phyloP scores from a whole-genome alignment of 2,888 invertebrate genomes.

The Belgica antarctica region DNA sequence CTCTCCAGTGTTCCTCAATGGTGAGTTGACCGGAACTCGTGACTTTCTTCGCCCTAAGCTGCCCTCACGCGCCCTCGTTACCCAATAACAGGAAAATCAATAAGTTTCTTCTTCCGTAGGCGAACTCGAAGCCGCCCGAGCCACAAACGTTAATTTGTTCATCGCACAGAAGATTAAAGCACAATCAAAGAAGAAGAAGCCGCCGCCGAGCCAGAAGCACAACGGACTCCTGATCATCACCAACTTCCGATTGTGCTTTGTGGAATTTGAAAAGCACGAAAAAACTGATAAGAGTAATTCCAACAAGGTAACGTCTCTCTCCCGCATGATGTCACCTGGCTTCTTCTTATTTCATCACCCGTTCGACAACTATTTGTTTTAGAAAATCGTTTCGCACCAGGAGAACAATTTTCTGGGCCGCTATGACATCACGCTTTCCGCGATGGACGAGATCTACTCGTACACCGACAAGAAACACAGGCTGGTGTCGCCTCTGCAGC shows the following conservation, averaged over 20 bases:
- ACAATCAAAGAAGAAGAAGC: slow-evolving; percentile 53
- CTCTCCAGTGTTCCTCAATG: background rate
- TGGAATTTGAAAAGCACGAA: slow-evolving; percentile 64
- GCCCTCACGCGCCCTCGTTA: no score
- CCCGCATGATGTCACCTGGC: background rate
- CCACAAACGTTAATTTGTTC: slow-evolving; percentile 79
- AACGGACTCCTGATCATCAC: slow-evolving; percentile 85
- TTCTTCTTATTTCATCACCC: background rate
- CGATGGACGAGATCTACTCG: slow-evolving; percentile 54
- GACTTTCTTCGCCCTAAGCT: no score
- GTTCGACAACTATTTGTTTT: slow-evolving; percentile 31
- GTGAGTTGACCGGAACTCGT: no score
- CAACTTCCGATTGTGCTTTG: slow-evolving; percentile 88
- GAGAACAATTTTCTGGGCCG: slow-evolving; percentile 52
- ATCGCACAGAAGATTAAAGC: slow-evolving; percentile 60
- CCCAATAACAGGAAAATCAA: background rate
- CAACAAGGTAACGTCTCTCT: slow-evolving; percentile 1
- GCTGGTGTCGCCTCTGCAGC: slow-evolving; percentile 51
- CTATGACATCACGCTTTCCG: slow-evolving; percentile 54
- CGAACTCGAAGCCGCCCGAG: slow-evolving; percentile 77
- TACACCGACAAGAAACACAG: slow-evolving; percentile 51
- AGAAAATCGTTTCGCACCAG: slow-evolving; percentile 49
- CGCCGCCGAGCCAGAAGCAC: slow-evolving; percentile 74
- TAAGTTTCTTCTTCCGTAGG: slow-evolving; percentile 58
- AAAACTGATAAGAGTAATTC: background rate